Evolutionary conservation across 2,113 vertebrate genomes (phyloP), one percentile per base, ranked within the genome.

Genomic region (Amazona guildingii): DNA sequence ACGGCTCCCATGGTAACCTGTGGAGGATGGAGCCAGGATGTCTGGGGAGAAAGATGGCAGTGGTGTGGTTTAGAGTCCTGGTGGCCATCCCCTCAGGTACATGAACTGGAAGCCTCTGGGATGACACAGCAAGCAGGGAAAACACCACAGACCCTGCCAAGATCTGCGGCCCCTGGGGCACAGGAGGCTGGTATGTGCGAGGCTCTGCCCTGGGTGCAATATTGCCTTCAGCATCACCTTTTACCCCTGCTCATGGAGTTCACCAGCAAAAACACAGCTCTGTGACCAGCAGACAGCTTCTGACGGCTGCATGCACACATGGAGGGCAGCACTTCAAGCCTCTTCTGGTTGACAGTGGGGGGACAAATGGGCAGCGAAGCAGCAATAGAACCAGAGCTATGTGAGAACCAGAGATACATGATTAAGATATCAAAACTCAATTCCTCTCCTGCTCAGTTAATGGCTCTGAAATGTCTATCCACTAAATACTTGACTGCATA

Each of bases 41-140:
- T 96, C 97, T 96, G 91, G 73, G 69, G 51, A 95, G 83, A 84
- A 90, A 84, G 92, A 95, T 86, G 91, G 76, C 76, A 80, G 86
- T 8, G 4, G 19, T 93, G 61, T n/a, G 29, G 51, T 88, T 83
- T 20, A 75, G 79, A 85, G 52, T 24, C 14, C 39, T 0, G 0
- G 63, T 44, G 54, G 70, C 55, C 67, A 51, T 64, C 70, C 75
- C 44, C 66, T 83, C 5, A 0, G 5, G 3, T n/a, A 44, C 0
- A 0, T 84, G 64, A 75, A 8, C 85, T 57, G 43, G 76, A 82
- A 92, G 17, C 52, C 66, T 78, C 28, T 70, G 43, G 10, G 33
- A 27, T 78, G 84, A 86, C 17, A 5, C 78, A 95, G 83, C 59
- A 75, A 6, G 1, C 0, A 5, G 73, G 46, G 79, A 83, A 35